These are phyloP conservation scores for Philantomba maxwellii DNA, from an alignment of 2,113 vertebrate species.

Conservation along the genomic window DNA sequence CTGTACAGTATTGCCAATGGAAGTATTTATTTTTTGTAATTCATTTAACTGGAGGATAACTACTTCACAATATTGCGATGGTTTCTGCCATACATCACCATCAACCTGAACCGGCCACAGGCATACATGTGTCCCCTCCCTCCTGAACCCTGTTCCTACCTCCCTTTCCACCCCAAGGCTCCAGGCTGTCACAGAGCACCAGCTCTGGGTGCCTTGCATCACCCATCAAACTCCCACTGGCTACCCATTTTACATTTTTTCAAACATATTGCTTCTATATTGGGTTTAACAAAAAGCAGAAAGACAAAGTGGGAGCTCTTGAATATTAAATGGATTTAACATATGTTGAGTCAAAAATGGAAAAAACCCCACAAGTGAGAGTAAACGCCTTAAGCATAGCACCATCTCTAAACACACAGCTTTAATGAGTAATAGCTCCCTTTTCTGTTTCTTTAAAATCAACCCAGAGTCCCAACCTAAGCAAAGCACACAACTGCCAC, in stretches of 20 bases:
- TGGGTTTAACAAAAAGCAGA: constrained; percentile 38
- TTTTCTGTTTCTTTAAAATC: background rate
- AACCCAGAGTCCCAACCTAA: background rate
- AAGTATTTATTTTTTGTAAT: background rate
- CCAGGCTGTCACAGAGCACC: background rate
- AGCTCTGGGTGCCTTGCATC: background rate
- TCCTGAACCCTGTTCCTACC: background rate
- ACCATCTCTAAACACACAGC: background rate
- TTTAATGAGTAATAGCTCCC: background rate
- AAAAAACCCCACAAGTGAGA: background rate
- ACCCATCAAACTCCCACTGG: background rate
- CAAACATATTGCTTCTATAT: background rate
- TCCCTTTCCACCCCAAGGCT: background rate
- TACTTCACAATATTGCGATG: background rate
- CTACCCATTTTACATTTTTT: background rate
- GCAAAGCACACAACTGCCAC: background rate
- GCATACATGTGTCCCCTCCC: background rate
- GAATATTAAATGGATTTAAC: background rate
- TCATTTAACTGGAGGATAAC: background rate
- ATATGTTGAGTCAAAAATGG: background rate
- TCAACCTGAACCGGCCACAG: background rate
- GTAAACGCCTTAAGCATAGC: background rate
- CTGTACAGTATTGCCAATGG: background rate
- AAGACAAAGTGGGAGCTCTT: constrained; percentile 13
- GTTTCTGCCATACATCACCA: background rate